A percentile compares a stretch with the other conserved stretches of the same genome.
These are phyloP conservation scores for Drosophila saltans DNA, from an alignment of 1,140 invertebrate species.

Conservation along the genomic window DNA sequence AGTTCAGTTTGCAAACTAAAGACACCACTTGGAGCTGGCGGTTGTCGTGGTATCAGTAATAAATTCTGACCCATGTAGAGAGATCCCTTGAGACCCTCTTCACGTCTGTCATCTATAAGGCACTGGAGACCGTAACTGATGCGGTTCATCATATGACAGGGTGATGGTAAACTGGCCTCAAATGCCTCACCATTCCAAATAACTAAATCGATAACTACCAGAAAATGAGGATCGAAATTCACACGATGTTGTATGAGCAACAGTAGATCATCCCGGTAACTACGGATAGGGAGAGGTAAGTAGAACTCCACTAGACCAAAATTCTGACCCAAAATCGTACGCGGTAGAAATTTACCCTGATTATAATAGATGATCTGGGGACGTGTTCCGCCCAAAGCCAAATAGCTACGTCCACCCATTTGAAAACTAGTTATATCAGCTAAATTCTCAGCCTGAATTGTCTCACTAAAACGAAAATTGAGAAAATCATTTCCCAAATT, in stretches of 20 bases:
- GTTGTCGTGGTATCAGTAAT: conserved; percentile 76
- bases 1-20: conserved; percentile 69
- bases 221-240: conserved; percentile 79
- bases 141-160: conserved; percentile 77
- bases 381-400: conserved; percentile 81
- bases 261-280: conserved; percentile 84
- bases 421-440: conserved; percentile 70
- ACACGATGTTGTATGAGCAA: conserved; percentile 84
- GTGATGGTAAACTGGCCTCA: conserved; percentile 82
- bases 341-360: conserved; percentile 64
- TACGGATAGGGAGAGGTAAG: conserved; percentile 83
- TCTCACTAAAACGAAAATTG: conserved; percentile 50
- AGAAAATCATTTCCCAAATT: conserved; percentile 30
- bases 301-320: conserved; percentile 82
- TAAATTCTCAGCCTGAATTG: conserved; percentile 53
- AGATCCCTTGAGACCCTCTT: conserved; percentile 69
- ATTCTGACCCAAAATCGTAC: conserved; percentile 76
- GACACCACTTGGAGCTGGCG: conserved; percentile 59
- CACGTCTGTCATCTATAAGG: conserved; percentile 76
- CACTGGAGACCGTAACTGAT: conserved; percentile 73
- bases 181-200: conserved; percentile 84
- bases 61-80: conserved; percentile 62
- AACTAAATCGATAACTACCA: conserved; percentile 83
- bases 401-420: conserved; percentile 83
- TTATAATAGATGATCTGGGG: conserved; percentile 83